Conservation (phyloP, 2,888 invertebrate genomes). For the Eulithis prunata region DNA sequence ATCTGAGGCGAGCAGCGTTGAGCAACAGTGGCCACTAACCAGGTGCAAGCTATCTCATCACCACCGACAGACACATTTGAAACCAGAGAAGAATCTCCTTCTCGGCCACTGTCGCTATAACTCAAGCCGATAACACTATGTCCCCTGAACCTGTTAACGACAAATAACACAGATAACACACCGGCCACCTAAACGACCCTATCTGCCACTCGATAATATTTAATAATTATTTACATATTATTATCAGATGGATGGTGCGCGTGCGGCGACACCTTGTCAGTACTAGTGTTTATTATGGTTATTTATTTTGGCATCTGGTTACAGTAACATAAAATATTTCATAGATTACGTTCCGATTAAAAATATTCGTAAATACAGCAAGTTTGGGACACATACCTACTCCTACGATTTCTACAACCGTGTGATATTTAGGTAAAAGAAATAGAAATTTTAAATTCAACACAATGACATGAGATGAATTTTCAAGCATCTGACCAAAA, state of each 20-base stretch:
- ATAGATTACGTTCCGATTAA: constrained; percentile 25
- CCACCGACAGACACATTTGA: constrained; percentile 59
- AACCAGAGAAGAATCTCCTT: constrained; percentile 66
- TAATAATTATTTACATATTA: constrained; percentile 81
- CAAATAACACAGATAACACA: constrained; percentile 80
- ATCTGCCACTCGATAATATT: constrained; percentile 79
- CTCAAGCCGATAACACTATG: constrained; percentile 75
- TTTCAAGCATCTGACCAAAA: not conserved
- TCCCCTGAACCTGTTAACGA: constrained; percentile 76
- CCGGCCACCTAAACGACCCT: constrained; percentile 79
- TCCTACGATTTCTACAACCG: no score
- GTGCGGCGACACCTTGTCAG: constrained; percentile 66
- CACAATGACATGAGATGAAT: not conserved
- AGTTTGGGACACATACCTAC: no score
- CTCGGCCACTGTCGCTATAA: constrained; percentile 63
- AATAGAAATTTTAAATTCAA: no score
- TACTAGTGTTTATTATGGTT: constrained; percentile 55
- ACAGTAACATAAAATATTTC: constrained; percentile 38
- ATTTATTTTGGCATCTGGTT: constrained; percentile 63
- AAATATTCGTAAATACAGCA: not conserved
- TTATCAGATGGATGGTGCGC: constrained; percentile 77
- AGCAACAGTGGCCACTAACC: constrained; percentile 46
- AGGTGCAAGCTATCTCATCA: constrained; percentile 60
- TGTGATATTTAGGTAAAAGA: no score
- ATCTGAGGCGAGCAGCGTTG: constrained; percentile 38